Evolutionary conservation across 2,797 vertebrate species (phyloP).

Genomic region (Siniperca undulata): DNA sequence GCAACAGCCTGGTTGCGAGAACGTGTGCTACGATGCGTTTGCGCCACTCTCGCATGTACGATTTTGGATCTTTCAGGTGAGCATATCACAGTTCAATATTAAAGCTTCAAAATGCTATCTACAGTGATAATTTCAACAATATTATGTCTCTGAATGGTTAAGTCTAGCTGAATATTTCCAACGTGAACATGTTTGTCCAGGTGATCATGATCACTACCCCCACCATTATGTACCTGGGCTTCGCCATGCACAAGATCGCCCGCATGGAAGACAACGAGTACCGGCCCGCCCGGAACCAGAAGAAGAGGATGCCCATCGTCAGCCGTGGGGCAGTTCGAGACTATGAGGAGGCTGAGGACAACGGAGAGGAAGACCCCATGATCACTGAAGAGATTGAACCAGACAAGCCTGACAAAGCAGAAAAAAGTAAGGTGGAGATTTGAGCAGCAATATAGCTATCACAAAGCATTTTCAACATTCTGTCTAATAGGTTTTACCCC

Average conservation of each 20-base stretch:
- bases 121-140: rapidly evolving
- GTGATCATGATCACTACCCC: slow-evolving; percentile 92
- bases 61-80: slow-evolving; percentile 94
- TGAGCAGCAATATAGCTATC: not conserved
- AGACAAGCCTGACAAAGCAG: slow-evolving; percentile 81
- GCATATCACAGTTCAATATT: rapidly evolving
- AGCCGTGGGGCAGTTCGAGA: slow-evolving; percentile 84
- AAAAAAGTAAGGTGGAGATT: slow-evolving; percentile 50
- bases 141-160: not conserved
- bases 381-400: slow-evolving; percentile 88
- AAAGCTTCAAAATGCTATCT: not conserved
- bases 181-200: slow-evolving; percentile 63
- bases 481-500: not conserved
- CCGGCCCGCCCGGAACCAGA: slow-evolving; percentile 23
- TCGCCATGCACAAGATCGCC: slow-evolving; percentile 92
- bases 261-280: slow-evolving; percentile 80
- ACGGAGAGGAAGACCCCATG: slow-evolving; percentile 93
- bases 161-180: not conserved
- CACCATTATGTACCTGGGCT: slow-evolving; percentile 92
- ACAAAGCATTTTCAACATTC: not conserved
- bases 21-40: slow-evolving; percentile 92
- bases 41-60: slow-evolving; percentile 92
- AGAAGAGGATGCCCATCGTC: slow-evolving; percentile 82
- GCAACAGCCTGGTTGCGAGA: slow-evolving; percentile 92
- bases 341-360: slow-evolving; percentile 90